Percentiles rank a stretch among this genome's conserved stretches.
phyloP scores from a whole-genome alignment of 2,888 invertebrate genomes.

The Apeira syringaria region DNA sequence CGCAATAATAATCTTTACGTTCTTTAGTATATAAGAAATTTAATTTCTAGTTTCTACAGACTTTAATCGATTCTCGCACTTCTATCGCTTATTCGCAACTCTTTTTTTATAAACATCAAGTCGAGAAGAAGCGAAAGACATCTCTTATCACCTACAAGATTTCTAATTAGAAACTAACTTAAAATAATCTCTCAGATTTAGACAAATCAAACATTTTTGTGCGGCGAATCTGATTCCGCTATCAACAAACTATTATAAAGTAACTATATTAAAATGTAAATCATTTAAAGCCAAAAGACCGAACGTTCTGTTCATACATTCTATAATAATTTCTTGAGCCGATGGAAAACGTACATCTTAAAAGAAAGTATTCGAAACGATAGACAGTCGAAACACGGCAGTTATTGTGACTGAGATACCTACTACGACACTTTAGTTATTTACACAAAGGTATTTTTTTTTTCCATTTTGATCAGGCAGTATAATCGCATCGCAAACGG shows the following conservation, averaged over 20 bases:
- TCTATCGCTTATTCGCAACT: constrained; percentile 1
- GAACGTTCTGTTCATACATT: constrained; percentile 22
- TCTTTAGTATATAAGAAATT: too few species aligned
- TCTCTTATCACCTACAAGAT: constrained; percentile 34
- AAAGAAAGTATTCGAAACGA: constrained; percentile 27
- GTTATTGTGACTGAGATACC: constrained; percentile 40
- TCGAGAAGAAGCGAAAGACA: constrained; percentile 37
- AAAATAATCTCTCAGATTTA: constrained; percentile 54
- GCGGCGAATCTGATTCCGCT: constrained; percentile 50
- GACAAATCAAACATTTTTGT: constrained; percentile 52
- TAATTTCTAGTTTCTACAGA: not conserved
- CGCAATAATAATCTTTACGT: too few species aligned
- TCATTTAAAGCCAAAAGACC: constrained; percentile 49
- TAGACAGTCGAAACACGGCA: constrained; percentile 60
- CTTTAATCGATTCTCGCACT: constrained; percentile 2
- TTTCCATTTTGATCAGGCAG: not conserved
- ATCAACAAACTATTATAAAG: constrained; percentile 34
- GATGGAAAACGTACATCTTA: constrained; percentile 31
- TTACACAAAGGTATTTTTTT: constrained; percentile 2
- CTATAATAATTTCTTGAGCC: constrained; percentile 41
- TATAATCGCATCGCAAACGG: constrained; percentile 3
- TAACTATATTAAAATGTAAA: constrained; percentile 36
- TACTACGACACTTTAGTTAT: constrained; percentile 3
- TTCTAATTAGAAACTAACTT: constrained; percentile 18
- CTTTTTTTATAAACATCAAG: constrained; percentile 1